phyloP scores from a whole-genome alignment of 2,888 invertebrate species.

The Callyntrura sp. region DNA sequence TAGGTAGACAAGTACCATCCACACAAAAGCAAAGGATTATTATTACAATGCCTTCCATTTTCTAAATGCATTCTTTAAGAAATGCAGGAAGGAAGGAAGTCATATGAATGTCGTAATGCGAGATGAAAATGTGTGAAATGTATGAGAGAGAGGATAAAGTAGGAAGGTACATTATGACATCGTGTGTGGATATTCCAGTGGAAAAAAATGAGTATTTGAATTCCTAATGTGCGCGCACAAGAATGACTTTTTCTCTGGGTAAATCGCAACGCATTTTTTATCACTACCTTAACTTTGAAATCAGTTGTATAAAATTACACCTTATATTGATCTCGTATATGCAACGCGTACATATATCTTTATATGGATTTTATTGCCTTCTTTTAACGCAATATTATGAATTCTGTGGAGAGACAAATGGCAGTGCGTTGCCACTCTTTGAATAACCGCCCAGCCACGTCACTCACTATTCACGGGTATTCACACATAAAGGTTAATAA shows the following conservation, averaged over 20 bases:
- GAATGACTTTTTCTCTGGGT: not conserved
- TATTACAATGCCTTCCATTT: not conserved
- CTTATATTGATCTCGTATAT: too few relatives aligned
- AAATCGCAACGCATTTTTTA: not conserved
- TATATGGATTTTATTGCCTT: constrained; percentile 4
- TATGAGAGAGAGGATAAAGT: not conserved
- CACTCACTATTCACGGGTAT: constrained; percentile 53
- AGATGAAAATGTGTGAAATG: constrained; percentile 22
- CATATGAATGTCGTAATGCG: constrained; percentile 39
- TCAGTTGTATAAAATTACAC: constrained; percentile 3
- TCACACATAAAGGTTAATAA: constrained; percentile 38
- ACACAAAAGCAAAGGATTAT: not conserved
- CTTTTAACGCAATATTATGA: constrained; percentile 17
- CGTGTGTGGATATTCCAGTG: not conserved
- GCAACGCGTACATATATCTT: too few relatives aligned
- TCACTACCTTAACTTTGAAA: not conserved
- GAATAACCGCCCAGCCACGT: constrained; percentile 65
- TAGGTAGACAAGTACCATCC: too few relatives aligned
- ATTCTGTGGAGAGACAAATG: constrained; percentile 42
- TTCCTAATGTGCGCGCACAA: not conserved
- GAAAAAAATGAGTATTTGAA: constrained; percentile 3
- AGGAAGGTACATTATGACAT: not conserved
- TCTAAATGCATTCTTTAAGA: constrained; percentile 11
- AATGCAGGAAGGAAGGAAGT: constrained; percentile 29
- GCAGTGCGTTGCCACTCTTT: constrained; percentile 43